These are phyloP conservation scores for Prunella fulvescens DNA, from an alignment of 2,113 vertebrate genomes.

Conservation along the genomic window DNA sequence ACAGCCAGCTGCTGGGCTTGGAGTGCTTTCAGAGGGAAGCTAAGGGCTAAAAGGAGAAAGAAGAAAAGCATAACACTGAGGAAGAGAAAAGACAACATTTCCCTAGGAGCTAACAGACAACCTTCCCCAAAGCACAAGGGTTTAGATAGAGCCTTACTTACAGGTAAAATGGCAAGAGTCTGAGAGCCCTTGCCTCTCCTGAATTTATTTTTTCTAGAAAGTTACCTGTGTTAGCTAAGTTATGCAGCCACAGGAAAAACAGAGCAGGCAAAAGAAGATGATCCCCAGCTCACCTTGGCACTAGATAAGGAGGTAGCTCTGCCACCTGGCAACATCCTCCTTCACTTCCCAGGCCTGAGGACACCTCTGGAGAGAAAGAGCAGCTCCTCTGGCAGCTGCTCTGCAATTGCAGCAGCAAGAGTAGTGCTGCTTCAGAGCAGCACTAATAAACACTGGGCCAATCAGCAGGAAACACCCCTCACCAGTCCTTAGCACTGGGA, in stretches of 20 bases:
- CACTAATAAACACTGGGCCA: neutral
- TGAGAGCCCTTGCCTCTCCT: neutral
- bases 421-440: neutral
- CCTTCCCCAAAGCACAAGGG: neutral
- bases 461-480: neutral
- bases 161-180: neutral
- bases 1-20: neutral
- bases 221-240: neutral
- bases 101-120: neutral
- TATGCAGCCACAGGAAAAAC: neutral
- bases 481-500: neutral
- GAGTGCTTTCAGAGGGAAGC: neutral
- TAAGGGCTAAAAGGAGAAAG: neutral
- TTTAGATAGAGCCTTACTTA: neutral
- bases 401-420: neutral
- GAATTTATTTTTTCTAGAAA: neutral
- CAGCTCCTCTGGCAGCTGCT: neutral
- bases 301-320: neutral
- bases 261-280: neutral
- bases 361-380: neutral
- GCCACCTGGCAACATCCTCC: neutral
- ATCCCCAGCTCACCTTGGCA: neutral
- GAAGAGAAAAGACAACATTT: neutral
- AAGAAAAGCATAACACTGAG: neutral
- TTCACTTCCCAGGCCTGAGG: neutral